Base-by-base conservation (phyloP, 2,888 invertebrate species). In the Lottia gigantea region DNA sequence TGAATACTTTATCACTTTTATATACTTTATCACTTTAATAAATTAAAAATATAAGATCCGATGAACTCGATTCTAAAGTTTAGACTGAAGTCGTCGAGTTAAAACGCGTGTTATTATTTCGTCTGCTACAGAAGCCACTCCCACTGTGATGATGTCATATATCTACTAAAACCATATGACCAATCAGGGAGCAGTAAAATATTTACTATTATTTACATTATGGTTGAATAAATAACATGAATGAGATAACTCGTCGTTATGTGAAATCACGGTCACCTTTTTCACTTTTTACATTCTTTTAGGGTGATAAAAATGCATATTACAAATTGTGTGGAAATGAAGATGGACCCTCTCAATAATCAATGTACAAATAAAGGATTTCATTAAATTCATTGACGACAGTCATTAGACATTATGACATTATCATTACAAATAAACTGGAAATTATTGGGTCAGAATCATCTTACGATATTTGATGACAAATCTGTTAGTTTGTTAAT, bases 141-240 rank as follows among this genome's bases (percentile, higher is more conserved):
- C 55, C 55, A 19, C 55, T 23, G 8, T 23, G 55, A 55, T 55
- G 55, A 55, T 55, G 55, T 55, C 55, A 55, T 55, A 55, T 19
- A 12, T 23, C 19, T 12, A 23, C 55, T 55, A 11, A 1, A 11
- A 19, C 19, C 19, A 23, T 19, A 12, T 23, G 55, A 23, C 55
- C 55, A 55, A 55, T 55, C 55, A 55, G 19, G 8, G 15, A 11
- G 1, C 55, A 40, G 55, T 19, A 23, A 23, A 23, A 23, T n/a
- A 55, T 23, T 23, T 55, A 23, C 55, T 55, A 23, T 55, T 55
- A 55, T 55, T 55, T 55, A 55, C 55, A 40, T 40, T 23, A 55
- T 23, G 55, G 55, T 55, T 55, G 55, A 55, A 23, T 55, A 55
- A 55, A 55, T 55, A 55, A 23, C 19, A 23, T 55, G 55, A 55